Evolutionary conservation across 2,113 vertebrate species (phyloP).

Genomic region (Xiphophorus hellerii): DNA sequence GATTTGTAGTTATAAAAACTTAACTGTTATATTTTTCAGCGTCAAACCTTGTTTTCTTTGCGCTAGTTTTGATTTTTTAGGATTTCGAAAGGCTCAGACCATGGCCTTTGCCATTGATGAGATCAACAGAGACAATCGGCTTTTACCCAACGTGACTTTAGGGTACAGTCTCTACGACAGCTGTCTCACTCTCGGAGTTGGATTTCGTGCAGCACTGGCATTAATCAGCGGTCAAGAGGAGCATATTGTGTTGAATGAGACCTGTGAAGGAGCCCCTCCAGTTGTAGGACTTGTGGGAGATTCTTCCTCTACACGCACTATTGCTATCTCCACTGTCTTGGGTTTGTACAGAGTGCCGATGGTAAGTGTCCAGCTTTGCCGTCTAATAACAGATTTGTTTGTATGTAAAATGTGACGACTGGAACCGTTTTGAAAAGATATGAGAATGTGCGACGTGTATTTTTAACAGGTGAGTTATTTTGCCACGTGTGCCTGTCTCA

Average conservation of each 20-base stretch:
- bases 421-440: too few relatives aligned
- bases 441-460: too few relatives aligned
- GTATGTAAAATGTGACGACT: background rate
- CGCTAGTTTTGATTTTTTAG: slow-evolving; percentile 57
- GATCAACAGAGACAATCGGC: slow-evolving; percentile 63
- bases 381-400: background rate
- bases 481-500: slow-evolving; percentile 43
- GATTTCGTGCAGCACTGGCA: slow-evolving; percentile 64
- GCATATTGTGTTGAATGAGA: slow-evolving; percentile 25
- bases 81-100: slow-evolving; percentile 64
- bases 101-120: slow-evolving; percentile 75
- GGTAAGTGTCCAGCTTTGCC: slow-evolving; percentile 44
- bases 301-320: slow-evolving; percentile 64
- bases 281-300: slow-evolving; percentile 73
- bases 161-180: slow-evolving; percentile 73
- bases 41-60: background rate
- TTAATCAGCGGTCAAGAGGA: slow-evolving; percentile 60
- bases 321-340: slow-evolving; percentile 69
- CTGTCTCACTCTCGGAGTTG: slow-evolving; percentile 61
- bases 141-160: slow-evolving; percentile 68
- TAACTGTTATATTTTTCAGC: background rate
- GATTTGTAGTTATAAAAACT: background rate
- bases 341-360: slow-evolving; percentile 69
- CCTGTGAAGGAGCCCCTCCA: slow-evolving; percentile 59
- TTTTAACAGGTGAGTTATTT: slow-evolving; percentile 27